Base-by-base conservation (phyloP, 2,113 vertebrate species). In the Hyaena hyaena region DNA sequence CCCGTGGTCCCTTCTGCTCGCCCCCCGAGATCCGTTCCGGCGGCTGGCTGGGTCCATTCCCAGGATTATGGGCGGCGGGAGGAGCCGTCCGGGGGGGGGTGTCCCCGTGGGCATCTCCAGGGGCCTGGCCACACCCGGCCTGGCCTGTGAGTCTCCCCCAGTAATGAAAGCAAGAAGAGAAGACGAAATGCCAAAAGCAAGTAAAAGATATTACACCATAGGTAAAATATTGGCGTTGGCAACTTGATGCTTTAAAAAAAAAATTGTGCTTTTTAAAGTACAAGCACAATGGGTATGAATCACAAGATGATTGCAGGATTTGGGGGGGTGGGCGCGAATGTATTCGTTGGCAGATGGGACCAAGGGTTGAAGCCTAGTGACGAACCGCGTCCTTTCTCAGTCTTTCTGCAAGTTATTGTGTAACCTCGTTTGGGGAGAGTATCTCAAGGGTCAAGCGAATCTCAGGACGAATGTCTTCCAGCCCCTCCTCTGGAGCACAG, bases 61-160 rank as follows among this genome's bases (percentile, higher is more conserved):
- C 87, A 7, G 33, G 71, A 10, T 2, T 0, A 0, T 48, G 1
- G 53, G 43, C 48, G 3, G 0, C 0, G 65, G 55, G 39, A 1
- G 66, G 61, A n/a, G 95, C 65, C n/a, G 45, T 11, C 28, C 5
- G 0, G 4, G 17, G 4, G 16, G 12, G 35, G 35, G 2, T 2
- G 2, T 2, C 48, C 48, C 65, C 10, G 28, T 0, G 0, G 69
- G 71, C 28, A 1, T 31, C 53, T 28, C 15, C 7, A 4, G 35
- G 28, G 43, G 53, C 58, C 79, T 35, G 65, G 48, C 91, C 73
- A 63, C 79, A 55, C 55, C 81, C 58, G 28, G 11, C 11, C 21
- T 16, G 28, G 11, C 11, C 21, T 16, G 11, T 26, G 53, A 88
- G 50, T 7, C 48, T 17, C 43, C 19, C 31, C 0, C 50, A 19